Evolutionary conservation across 2,888 invertebrate species (phyloP).

Genomic region (Chironomus riparius): DNA sequence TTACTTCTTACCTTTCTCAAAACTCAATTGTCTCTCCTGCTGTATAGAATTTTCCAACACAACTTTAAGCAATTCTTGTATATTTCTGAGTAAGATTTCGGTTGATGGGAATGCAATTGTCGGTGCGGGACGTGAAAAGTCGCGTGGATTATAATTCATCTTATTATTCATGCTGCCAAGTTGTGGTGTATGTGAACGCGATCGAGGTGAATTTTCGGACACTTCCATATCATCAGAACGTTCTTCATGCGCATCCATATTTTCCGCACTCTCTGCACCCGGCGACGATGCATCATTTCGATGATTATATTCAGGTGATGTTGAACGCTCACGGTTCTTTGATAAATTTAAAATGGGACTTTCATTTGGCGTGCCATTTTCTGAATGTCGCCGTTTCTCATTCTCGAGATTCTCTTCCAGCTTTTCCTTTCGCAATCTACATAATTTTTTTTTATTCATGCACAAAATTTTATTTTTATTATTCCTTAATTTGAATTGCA

Average conservation of each 20-base stretch:
- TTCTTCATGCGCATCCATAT: constrained; percentile 9
- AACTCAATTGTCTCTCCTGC: constrained; percentile 23
- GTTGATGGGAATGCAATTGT: constrained; percentile 24
- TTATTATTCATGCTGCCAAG: constrained; percentile 6
- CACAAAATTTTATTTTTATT: background rate
- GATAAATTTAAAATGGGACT: constrained; percentile 22
- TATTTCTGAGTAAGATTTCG: constrained; percentile 19
- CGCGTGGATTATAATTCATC: constrained; percentile 20
- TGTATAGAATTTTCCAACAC: constrained; percentile 21
- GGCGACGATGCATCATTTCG: constrained; percentile 1
- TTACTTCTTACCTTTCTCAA: constrained; percentile 20
- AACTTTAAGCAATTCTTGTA: constrained; percentile 23
- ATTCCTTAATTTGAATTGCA: background rate
- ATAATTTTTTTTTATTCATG: background rate
- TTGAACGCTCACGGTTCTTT: constrained; percentile 15
- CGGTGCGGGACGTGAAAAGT: constrained; percentile 19
- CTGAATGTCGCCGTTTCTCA: constrained; percentile 5
- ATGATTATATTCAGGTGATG: constrained; percentile 5
- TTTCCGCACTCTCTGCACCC: background rate
- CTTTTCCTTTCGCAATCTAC: constrained; percentile 23
- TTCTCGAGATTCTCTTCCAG: constrained; percentile 19
- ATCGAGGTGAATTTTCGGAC: constrained; percentile 19
- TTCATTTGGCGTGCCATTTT: constrained; percentile 18
- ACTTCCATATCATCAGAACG: constrained; percentile 24
- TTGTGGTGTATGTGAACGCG: constrained; percentile 5